These are phyloP conservation scores for Pantherophis vulpinus DNA, from an alignment of 2,797 vertebrate species.

Conservation along the genomic window DNA sequence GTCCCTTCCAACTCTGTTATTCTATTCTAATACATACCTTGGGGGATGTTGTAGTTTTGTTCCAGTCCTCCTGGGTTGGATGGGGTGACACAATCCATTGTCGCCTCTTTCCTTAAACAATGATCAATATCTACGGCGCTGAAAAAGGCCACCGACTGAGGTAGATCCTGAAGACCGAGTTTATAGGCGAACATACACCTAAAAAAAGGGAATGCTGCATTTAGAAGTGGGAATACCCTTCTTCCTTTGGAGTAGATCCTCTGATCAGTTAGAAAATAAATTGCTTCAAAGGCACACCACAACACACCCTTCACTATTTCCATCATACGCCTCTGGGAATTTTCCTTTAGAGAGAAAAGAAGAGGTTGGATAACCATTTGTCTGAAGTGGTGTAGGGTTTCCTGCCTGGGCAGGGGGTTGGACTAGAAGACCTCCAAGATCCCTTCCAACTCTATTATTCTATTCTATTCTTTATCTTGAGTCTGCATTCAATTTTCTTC, in stretches of 20 bases:
- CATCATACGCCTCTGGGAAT: not conserved
- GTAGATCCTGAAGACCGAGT: slow-evolving; percentile 89
- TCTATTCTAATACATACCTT: slow-evolving; percentile 69
- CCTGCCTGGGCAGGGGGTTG: too few relatives aligned
- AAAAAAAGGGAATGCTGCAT: slow-evolving; percentile 8
- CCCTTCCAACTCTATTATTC: too few relatives aligned
- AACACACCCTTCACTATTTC: not conserved
- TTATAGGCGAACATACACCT: slow-evolving; percentile 93
- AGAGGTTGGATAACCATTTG: too few relatives aligned
- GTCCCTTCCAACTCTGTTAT: too few relatives aligned
- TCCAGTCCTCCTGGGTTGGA: slow-evolving; percentile 93
- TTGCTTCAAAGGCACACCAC: not conserved
- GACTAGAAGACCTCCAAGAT: too few relatives aligned
- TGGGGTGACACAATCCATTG: slow-evolving; percentile 90
- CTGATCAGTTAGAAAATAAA: not conserved
- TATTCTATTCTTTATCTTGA: not conserved
- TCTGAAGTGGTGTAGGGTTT: too few relatives aligned
- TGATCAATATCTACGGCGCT: slow-evolving; percentile 91
- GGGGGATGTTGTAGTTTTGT: slow-evolving; percentile 78
- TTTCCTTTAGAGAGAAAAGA: not conserved
- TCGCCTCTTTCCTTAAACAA: slow-evolving; percentile 96
- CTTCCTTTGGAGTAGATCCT: not conserved
- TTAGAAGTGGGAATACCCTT: not conserved
- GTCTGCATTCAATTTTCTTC: not conserved
- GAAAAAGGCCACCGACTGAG: slow-evolving; percentile 98